Conservation (phyloP, 2,888 invertebrate species). For the Ennomos fuscantarius region DNA sequence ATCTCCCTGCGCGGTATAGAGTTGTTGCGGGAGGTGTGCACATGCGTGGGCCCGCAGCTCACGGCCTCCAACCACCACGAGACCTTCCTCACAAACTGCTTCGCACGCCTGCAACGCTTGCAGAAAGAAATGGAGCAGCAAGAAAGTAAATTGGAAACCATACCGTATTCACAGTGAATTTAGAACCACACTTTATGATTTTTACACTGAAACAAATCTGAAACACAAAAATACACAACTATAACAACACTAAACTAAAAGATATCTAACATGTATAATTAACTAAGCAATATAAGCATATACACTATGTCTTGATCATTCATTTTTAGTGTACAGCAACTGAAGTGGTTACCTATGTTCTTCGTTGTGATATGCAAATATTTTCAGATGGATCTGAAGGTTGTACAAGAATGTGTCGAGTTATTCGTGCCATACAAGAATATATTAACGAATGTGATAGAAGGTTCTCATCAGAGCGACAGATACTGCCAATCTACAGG, state of each 20-base stretch:
- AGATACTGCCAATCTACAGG: conserved; percentile 94
- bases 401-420: conserved; percentile 92
- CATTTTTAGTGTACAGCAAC: no score
- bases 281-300: no score
- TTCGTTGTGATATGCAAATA: neutral
- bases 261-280: no score
- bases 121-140: conserved; percentile 91
- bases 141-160: conserved; percentile 50
- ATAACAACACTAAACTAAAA: no score
- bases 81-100: conserved; percentile 96
- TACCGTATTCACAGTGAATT: neutral
- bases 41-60: conserved; percentile 95
- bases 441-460: conserved; percentile 98
- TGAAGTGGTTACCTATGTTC: no score
- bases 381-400: conserved; percentile 71
- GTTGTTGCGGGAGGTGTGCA: conserved; percentile 96
- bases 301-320: no score
- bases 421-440: conserved; percentile 97
- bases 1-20: conserved; percentile 97
- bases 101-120: conserved; percentile 93
- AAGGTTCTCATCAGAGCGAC: conserved; percentile 94
- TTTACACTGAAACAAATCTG: no score
- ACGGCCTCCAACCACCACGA: conserved; percentile 95
- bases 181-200: no score
- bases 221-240: no score